Evolutionary conservation across 2,797 vertebrate species (phyloP), one percentile per base, ranked within the genome.

Genomic region (Karalla daura): DNA sequence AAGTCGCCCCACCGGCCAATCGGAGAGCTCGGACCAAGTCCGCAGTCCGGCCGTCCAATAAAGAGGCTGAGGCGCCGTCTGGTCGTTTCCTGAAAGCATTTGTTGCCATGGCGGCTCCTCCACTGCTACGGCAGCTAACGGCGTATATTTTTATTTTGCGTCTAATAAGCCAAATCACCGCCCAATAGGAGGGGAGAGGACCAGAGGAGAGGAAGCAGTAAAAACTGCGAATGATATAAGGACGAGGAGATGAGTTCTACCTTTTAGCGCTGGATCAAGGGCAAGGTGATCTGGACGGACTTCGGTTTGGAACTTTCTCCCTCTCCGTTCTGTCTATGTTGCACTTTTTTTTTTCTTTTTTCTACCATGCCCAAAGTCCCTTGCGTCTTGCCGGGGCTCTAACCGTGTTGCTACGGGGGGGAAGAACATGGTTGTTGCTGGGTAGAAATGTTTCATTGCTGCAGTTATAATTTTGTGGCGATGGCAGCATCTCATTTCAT

Each of bases 121-220:
- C 81, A 88, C 93, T 92, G 85, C 93, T 85, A 83, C 87, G 74
- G 85, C 84, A 87, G 81, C 87, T 83, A 88, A 91, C 87, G 46
- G 91, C 81, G 80, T 89, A 78, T 93, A 90, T 89, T 94, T 94
- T 93, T 93, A 93, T 93, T 94, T 95, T 93, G 88, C 85, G 80
- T 86, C 86, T 87, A 89, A 92, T 92, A 92, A 91, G 88, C 86
- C 91, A 90, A 92, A 90, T 91, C 89, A 81, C 63, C 76, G 88
- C 86, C 91, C 91, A 91, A 93, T 93, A 47, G 87, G 86, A 90
- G 68, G 40, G 32, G 61, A 84, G 83, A 54, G 69, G 45, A 85
- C 61, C 68, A 49, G 81, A 58, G 68, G 33, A 78, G 84, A 81
- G 83, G 41, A 77, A 73, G 91, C 88, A 73, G 76, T 94, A 93